Evolutionary conservation across 2,888 invertebrate genomes (phyloP), one percentile per base, ranked within the genome.

Genomic region (Noctua janthina): DNA sequence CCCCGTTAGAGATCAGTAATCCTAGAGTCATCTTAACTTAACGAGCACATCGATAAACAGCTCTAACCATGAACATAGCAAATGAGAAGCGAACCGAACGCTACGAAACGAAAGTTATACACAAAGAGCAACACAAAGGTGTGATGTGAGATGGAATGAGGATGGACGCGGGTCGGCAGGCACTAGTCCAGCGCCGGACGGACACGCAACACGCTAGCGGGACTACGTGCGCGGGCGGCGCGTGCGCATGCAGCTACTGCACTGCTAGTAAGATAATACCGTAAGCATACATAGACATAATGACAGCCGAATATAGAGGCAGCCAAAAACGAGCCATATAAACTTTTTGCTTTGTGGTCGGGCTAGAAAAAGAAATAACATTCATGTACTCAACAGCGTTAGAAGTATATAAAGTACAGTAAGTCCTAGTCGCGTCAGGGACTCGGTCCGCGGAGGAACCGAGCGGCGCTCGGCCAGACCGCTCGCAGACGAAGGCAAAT

Each of bases 261-360:
- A 84, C 85, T 91, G 89, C 90, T 93, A 94, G 87, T 93, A 93
- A 94, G 91, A 94, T 84, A 94, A 92, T 95, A 96, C 94, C 94
- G 94, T 94, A 96, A 96, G 96, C 96, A 96, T 96, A 96, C 96
- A 96, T 95, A 96, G 96, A 96, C 95, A 96, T 93, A 96, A 96
- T 92, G 95, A 96, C 96, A 96, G 96, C 96, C 96, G 96, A 92
- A 96, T 93, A 96, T 95, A 83, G 74, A 85, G 85, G 81, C 82
- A 83, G 82, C 85, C 85, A 85, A 83, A 96, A 95, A 96, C 96
- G 96, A 96, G 96, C 96, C 96, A 96, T 95, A 95, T 95, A 94
- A 96, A 96, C 95, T 96, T 94, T 96, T 96, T 96, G 96, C 95
- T 94, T 95, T 96, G 96, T 94, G 95, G 95, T 94, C 94, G 96